A percentile compares a stretch with the other conserved stretches of the same genome.
Conservation (phyloP, 2,888 invertebrate species). For the Dichetophora obliterata region DNA sequence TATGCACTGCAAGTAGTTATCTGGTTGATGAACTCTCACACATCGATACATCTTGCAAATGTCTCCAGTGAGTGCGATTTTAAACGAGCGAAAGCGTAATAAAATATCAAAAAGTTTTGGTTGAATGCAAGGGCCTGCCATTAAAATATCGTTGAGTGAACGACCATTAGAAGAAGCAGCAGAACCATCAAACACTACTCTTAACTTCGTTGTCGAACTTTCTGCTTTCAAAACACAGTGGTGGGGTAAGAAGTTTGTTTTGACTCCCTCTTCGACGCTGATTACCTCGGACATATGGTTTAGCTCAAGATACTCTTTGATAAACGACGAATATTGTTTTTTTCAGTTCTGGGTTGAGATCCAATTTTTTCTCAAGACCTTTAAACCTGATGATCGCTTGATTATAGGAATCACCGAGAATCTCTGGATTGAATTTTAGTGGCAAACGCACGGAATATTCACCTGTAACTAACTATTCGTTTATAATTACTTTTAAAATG, state of each 20-base stretch:
- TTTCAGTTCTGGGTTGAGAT: slow-evolving; percentile 26
- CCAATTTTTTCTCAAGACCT: slow-evolving; percentile 39
- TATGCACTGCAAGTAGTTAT: slow-evolving; percentile 34
- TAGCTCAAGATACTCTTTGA: slow-evolving; percentile 36
- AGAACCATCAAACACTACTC: no score
- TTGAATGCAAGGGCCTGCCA: no score
- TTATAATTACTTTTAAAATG: slow-evolving; percentile 39
- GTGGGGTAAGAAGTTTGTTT: slow-evolving; percentile 35
- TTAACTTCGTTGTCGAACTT: background rate
- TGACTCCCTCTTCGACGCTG: background rate
- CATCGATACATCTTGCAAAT: slow-evolving; percentile 29
- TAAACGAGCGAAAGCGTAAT: slow-evolving; percentile 38
- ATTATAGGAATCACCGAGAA: slow-evolving; percentile 41
- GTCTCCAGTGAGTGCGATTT: slow-evolving; percentile 38
- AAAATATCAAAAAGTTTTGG: slow-evolving; percentile 39
- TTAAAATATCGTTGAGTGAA: slow-evolving; percentile 31
- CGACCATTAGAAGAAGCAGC: slow-evolving; percentile 22
- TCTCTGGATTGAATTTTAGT: background rate
- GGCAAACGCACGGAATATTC: slow-evolving; percentile 34
- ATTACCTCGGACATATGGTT: slow-evolving; percentile 30
- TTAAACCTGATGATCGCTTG: slow-evolving; percentile 7
- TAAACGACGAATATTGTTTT: slow-evolving; percentile 24
- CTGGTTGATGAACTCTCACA: slow-evolving; percentile 6
- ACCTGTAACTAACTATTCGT: slow-evolving; percentile 24
- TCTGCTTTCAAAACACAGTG: slow-evolving; percentile 37